These are phyloP conservation scores for Sebastes iracundus DNA, from an alignment of 2,797 vertebrate genomes.

Conservation along the genomic window DNA sequence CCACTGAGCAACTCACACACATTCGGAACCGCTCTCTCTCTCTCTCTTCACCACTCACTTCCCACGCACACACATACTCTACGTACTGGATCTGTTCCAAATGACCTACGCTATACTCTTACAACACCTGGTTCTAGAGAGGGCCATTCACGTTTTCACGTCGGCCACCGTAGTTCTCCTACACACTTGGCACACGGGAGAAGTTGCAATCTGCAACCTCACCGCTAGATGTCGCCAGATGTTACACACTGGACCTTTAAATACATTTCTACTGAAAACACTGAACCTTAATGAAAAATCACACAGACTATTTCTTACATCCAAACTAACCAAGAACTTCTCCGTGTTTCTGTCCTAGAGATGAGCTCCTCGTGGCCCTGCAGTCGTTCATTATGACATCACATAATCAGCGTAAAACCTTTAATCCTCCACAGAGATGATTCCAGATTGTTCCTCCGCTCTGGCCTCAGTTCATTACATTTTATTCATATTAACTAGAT, in stretches of 20 bases:
- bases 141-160: fast-evolving
- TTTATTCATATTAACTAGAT: slow-evolving; percentile 37
- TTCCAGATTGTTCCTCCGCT: slow-evolving; percentile 45
- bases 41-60: too few species aligned
- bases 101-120: background rate
- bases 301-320: background rate
- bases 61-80: too few species aligned
- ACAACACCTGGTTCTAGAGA: too few species aligned
- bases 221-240: too few species aligned
- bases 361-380: background rate
- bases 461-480: slow-evolving; percentile 24
- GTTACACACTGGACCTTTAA: background rate
- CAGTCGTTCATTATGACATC: background rate
- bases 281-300: background rate
- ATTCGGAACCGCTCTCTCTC: background rate
- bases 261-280: background rate
- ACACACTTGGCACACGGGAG: too few species aligned
- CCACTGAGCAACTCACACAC: background rate
- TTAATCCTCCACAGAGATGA: slow-evolving; percentile 51
- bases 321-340: background rate
- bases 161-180: too few species aligned
- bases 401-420: slow-evolving; percentile 43
- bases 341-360: background rate
- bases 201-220: too few species aligned
- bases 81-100: background rate